Base-by-base conservation (phyloP, 2,888 invertebrate species). In the Polymixis flavicincta region DNA sequence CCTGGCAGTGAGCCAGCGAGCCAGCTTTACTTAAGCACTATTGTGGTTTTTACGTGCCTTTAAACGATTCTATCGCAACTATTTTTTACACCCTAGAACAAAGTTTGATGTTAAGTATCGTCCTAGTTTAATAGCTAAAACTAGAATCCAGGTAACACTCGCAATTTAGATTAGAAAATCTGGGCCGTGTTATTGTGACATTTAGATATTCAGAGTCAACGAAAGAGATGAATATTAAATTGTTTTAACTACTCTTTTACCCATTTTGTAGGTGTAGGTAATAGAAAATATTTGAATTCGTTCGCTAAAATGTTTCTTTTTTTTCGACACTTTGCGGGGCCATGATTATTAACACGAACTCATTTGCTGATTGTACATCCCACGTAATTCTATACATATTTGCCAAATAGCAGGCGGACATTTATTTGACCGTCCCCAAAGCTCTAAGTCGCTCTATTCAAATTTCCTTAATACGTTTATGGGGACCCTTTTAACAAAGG, bases 11-110 rank as follows among this genome's bases (percentile, higher is more conserved):
- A 11, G 85, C 86, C 86, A 86, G 76, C 75, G 32, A 74, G 76
- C 85, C 80, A 73, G 85, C 79, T 78, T 85, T 80, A 61, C 79
- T 81, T 78, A 80, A 77, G 81, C 71, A 71, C 66, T 79, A 85
- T 87, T 87, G 81, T 81, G 55, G 79, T 83, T 84, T 80, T 84
- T 82, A 80, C 69, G 76, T 80, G 76, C 75, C 69, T 85, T 81
- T 74, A 79, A 86, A 81, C 63, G 76, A 86, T 83, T 84, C 74
- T 72, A 83, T 85, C 77, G 63, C 63, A 75, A 83, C 71, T 55
- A 72, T 80, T 84, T 80, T 82, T 78, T 78, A 72, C 60, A 73
- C 69, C 54, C 55, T 48, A 61, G 55, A 72, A 73, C 59, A 78
- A 77, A 77, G 73, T 84, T 76, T 78, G 73, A 82, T 64, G 67